These are phyloP conservation scores for Diplazon laetatorius DNA, from an alignment of 2,888 invertebrate genomes.

Conservation along the genomic window DNA sequence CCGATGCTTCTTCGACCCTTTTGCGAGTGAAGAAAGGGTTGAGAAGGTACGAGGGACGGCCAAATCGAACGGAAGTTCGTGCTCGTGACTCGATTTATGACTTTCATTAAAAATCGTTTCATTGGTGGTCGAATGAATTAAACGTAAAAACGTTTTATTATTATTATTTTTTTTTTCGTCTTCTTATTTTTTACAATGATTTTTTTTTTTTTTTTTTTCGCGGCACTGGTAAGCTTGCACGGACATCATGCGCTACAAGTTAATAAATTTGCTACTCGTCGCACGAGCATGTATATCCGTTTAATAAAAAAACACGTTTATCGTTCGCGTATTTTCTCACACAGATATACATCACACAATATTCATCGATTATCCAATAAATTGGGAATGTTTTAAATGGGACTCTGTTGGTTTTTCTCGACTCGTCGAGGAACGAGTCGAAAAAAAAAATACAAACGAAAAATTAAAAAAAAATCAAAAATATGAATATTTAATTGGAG, in stretches of 20 bases:
- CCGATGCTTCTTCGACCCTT: conserved; percentile 6
- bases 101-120: conserved; percentile 63
- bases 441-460: no score
- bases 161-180: no score
- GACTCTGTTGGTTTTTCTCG: conserved; percentile 18
- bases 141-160: no score
- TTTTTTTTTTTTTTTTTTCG: conserved; percentile 66
- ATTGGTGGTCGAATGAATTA: conserved; percentile 72
- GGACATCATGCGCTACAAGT: conserved; percentile 79
- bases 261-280: conserved; percentile 70
- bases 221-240: conserved; percentile 82
- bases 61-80: conserved; percentile 49
- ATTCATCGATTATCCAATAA: conserved; percentile 61
- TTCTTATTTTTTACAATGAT: no score
- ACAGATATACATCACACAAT: conserved; percentile 53
- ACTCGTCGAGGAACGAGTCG: conserved; percentile 31
- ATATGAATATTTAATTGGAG: conserved; percentile 1
- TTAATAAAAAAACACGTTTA: conserved; percentile 43
- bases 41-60: not conserved
- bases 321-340: conserved; percentile 54
- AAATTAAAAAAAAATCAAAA: not conserved
- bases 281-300: conserved; percentile 66
- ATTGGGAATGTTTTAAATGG: conserved; percentile 31
- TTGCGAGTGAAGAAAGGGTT: not conserved
- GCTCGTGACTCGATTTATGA: conserved; percentile 59